Conservation (phyloP, 2,888 invertebrate species). For the Phortica magna region DNA sequence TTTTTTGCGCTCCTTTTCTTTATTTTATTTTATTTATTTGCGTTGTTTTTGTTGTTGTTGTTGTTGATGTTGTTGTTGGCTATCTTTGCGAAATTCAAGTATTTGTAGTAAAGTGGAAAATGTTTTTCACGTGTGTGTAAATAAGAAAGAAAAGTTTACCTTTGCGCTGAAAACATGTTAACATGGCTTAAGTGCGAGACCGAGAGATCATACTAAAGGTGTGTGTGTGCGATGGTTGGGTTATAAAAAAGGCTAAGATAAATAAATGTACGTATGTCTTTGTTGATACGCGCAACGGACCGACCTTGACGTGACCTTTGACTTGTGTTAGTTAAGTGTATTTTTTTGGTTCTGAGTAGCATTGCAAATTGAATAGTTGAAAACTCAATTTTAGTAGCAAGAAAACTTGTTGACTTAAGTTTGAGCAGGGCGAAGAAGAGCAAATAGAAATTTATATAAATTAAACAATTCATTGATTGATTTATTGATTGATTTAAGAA, state of each 20-base stretch:
- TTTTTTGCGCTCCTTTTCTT: not conserved
- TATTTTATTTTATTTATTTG: too few species aligned
- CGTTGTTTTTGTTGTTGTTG: too few species aligned
- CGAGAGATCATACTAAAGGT: too few species aligned
- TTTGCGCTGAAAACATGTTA: not conserved
- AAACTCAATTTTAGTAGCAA: not conserved
- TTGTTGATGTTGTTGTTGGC: too few species aligned
- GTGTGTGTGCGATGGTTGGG: not conserved
- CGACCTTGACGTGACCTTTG: not conserved
- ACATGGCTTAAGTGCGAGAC: too few species aligned
- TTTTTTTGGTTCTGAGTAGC: not conserved
- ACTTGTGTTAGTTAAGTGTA: not conserved
- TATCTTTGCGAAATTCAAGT: not conserved
- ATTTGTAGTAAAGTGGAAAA: not conserved
- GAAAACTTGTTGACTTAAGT: too few species aligned
- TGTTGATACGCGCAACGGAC: not conserved
- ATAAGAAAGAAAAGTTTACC: not conserved
- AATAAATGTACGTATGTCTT: not conserved
- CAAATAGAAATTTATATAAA: not conserved
- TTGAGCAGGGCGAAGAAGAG: too few species aligned
- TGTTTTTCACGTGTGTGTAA: not conserved
- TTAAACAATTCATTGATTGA: not conserved
- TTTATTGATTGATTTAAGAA: too few species aligned
- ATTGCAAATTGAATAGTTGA: not conserved
- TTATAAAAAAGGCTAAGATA: not conserved